Percentiles rank a stretch among this genome's conserved stretches.
Evolutionary conservation across 2,113 vertebrate species (phyloP).

Genomic region (Pedetes capensis): DNA sequence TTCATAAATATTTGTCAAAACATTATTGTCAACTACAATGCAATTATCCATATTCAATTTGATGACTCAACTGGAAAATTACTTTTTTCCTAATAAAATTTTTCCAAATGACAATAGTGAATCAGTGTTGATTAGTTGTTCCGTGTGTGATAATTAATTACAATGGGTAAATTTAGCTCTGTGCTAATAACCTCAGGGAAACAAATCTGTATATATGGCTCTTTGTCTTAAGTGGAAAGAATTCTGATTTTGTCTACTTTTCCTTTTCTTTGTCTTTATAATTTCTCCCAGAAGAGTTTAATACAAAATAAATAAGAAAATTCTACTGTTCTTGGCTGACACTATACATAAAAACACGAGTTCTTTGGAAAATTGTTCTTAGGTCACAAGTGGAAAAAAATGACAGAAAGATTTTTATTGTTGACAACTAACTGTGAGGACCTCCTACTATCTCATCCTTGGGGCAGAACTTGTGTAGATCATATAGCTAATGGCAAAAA

Average conservation of each 20-base stretch:
- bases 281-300: conserved; percentile 9
- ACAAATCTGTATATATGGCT: conserved; percentile 37
- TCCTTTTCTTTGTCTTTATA: neutral
- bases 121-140: conserved; percentile 73
- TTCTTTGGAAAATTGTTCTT: conserved; percentile 7
- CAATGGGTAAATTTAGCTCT: conserved; percentile 73
- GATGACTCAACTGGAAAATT: conserved; percentile 81
- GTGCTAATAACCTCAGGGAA: conserved; percentile 62
- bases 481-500: neutral
- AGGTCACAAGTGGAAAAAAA: conserved; percentile 44
- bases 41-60: conserved; percentile 74
- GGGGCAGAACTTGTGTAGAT: neutral
- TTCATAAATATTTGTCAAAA: conserved; percentile 79
- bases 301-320: conserved; percentile 50
- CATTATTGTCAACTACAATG: conserved; percentile 72
- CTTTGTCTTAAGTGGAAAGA: conserved; percentile 50
- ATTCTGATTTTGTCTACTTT: conserved; percentile 6
- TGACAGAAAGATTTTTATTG: conserved; percentile 1
- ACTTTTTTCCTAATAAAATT: conserved; percentile 77
- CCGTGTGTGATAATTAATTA: conserved; percentile 80
- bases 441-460: neutral
- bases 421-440: conserved; percentile 17
- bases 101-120: conserved; percentile 70
- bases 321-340: neutral
- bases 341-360: neutral